Evolutionary conservation across 2,113 vertebrate genomes (phyloP), one percentile per base, ranked within the genome.

Genomic region (Chaenocephalus aceratus): DNA sequence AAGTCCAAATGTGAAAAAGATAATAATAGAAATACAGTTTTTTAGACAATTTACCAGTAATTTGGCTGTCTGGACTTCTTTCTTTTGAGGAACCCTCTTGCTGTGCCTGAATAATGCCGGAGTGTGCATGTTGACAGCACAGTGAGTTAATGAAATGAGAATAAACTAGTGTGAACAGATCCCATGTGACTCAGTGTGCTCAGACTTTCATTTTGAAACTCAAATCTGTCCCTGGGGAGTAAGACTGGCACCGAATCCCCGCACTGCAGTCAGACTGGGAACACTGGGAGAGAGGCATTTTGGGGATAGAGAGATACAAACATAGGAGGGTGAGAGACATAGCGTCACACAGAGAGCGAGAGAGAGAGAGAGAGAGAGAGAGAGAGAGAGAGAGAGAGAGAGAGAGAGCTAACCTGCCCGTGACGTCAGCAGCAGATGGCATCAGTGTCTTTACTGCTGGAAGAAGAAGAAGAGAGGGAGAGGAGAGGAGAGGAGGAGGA

Each of bases 351-450:
- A 30, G 23, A 30, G 56, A 49, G 53, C 49, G 57, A n/a, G 74
- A 14, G 16, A 12, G 23, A 23, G 26, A 15, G 23, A 76, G 52
- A 21, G 57, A 34, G 63, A 15, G 26, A 30, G 26, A 73, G 15
- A n/a, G n/a, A 7, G 26, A 30, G 56, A 23, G 54, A 60, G 64
- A 51, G 80, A 60, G 23, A 44, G 54, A 76, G 52, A 21, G 57
- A 34, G 63, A 15, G 26, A 30, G 26, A 73, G 15, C 15, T 30
- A 62, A 74, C 64, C 71, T 75, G 64, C 64, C 54, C 1, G 3
- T 57, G 60, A 75, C 60, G 66, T 75, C 77, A 84, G 54, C n/a
- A 61, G 53, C 71, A 84, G 82, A 84, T 84, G 75, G 82, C 71
- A 74, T 67, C 62, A 59, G 14, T 65, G 65, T 64, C 53, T 70